These are phyloP conservation scores for Gnathochromis pfefferi DNA, from an alignment of 2,113 vertebrate species.

Conservation along the genomic window DNA sequence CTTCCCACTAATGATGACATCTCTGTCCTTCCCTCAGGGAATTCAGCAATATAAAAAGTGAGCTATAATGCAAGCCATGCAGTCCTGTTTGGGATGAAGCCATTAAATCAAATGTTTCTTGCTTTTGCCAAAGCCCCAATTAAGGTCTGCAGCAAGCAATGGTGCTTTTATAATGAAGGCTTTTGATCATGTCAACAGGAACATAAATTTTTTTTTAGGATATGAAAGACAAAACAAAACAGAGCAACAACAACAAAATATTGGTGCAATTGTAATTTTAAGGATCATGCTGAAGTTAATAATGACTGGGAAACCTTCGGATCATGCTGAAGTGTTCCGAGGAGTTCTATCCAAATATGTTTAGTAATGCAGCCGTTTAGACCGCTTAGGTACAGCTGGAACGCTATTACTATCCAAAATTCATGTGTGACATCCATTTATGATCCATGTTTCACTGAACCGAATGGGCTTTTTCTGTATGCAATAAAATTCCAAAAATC, in stretches of 20 bases:
- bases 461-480: not conserved
- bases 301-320: not conserved
- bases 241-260: not conserved
- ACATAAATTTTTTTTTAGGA: slow-evolving; percentile 14
- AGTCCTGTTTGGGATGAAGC: slow-evolving; percentile 38
- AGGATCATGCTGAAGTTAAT: not conserved
- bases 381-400: not conserved
- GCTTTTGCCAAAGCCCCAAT: slow-evolving; percentile 50
- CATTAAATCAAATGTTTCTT: slow-evolving; percentile 55
- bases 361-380: not conserved
- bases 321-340: not conserved
- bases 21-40: slow-evolving; percentile 38
- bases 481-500: not conserved
- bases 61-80: slow-evolving; percentile 27
- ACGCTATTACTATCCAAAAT: not conserved
- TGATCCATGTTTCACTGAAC: not conserved
- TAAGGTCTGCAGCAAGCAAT: slow-evolving; percentile 22
- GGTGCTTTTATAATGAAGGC: slow-evolving; percentile 45
- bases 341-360: not conserved
- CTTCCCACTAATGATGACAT: slow-evolving; percentile 62
- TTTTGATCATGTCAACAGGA: slow-evolving; percentile 46
- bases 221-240: not conserved
- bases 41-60: slow-evolving; percentile 36
- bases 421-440: not conserved
- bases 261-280: slow-evolving; percentile 17